Conservation (phyloP, 2,113 vertebrate species). For the Vombatus ursinus region DNA sequence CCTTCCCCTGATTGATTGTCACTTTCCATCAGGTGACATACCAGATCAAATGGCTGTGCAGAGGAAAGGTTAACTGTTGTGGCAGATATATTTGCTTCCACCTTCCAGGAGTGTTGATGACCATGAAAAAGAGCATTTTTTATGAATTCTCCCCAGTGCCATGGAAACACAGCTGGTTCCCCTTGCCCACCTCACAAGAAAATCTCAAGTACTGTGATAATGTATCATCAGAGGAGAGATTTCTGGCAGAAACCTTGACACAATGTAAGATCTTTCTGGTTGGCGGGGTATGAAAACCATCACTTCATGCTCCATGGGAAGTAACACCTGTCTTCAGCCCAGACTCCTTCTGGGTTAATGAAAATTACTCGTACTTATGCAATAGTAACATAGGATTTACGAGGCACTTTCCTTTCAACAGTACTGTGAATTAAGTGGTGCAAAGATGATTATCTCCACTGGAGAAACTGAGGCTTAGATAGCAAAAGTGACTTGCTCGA, state of each 20-base stretch:
- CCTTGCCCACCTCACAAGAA: neutral
- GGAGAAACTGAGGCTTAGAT: neutral
- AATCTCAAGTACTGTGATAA: neutral
- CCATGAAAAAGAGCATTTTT: neutral
- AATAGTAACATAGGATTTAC: neutral
- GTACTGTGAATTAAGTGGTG: neutral
- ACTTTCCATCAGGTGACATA: neutral
- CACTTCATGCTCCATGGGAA: neutral
- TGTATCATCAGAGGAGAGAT: neutral
- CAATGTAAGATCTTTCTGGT: neutral
- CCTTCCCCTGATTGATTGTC: neutral
- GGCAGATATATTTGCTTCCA: neutral
- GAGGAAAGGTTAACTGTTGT: neutral
- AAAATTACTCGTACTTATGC: neutral
- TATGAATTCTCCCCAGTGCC: neutral
- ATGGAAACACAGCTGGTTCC: neutral
- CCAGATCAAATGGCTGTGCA: neutral
- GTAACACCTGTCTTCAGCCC: neutral
- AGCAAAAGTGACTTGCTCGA: neutral
- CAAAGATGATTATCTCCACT: neutral
- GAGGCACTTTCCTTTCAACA: neutral
- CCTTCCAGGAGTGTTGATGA: neutral
- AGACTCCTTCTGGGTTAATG: neutral
- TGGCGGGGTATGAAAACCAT: neutral
- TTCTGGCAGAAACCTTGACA: neutral